Evolutionary conservation across 2,113 vertebrate genomes (phyloP), one percentile per base, ranked within the genome.

Genomic region (Cottus gobio): DNA sequence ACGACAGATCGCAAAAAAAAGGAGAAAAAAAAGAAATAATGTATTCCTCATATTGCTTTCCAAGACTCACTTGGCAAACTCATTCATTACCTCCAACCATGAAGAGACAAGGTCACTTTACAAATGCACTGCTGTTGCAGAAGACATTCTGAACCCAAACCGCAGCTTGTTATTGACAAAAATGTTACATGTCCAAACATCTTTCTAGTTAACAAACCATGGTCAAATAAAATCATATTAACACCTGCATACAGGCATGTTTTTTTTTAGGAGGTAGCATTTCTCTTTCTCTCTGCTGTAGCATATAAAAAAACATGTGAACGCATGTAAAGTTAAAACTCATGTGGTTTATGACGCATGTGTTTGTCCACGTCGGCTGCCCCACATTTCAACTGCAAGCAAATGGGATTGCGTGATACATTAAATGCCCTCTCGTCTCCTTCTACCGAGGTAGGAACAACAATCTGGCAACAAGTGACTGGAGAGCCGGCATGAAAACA

Each of bases 81-180:
- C 73, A 77, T 88, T 84, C 64, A 85, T 87, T 91, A 88, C 74
- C 57, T 69, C 62, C 13, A 11, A 77, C 73, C 75, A 39, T 57
- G 57, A 68, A 73, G 26, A 77, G 82, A 88, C 88, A 84, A 89
- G 83, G 90, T 88, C 85, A 82, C 44, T 68, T 89, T 81, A 77
- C 37, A 77, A 28, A 89, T 77, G 82, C 71, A 71, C 39, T 10
- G 5, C 60, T 52, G 44, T 22, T 66, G 80, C 61, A 64, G 56
- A 20, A 62, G 7, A 36, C 75, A 82, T 52, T 77, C 79, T 77
- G 50, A 71, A 60, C 39, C 42, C 64, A 76, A 60, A 20, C 22
- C 34, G 9, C 1, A 24, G 60, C 48, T 67, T 74, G 54, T 68
- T 58, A 85, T 69, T 28, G 22, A 54, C 71, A 69, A 61, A 37